Conservation (phyloP, 2,888 invertebrate genomes). For the Spodoptera littoralis region DNA sequence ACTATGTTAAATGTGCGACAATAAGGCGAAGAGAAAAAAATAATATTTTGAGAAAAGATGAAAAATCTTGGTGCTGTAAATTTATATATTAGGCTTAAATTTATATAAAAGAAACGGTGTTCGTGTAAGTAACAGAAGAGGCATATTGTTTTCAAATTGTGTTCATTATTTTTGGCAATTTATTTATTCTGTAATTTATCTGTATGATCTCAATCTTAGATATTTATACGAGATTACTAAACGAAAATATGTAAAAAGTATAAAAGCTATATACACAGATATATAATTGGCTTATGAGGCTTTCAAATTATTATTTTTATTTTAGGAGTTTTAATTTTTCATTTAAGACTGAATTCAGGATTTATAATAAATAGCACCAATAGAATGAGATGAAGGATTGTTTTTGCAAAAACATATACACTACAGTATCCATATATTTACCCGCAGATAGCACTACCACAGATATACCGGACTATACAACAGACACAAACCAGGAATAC, state of each 20-base stretch:
- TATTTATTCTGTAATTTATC: slow-evolving; percentile 87
- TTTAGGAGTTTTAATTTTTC: slow-evolving; percentile 78
- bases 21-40: slow-evolving; percentile 87
- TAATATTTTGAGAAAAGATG: slow-evolving; percentile 87
- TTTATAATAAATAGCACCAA: slow-evolving; percentile 80
- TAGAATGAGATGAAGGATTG: slow-evolving; percentile 67
- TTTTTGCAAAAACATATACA: slow-evolving; percentile 55
- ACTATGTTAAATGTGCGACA: slow-evolving; percentile 88
- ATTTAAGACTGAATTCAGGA: slow-evolving; percentile 85
- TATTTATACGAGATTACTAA: slow-evolving; percentile 88
- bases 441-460: slow-evolving; percentile 79
- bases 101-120: slow-evolving; percentile 84
- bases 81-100: slow-evolving; percentile 89
- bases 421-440: slow-evolving; percentile 42
- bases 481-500: slow-evolving; percentile 49
- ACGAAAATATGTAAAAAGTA: slow-evolving; percentile 80
- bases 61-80: slow-evolving; percentile 89
- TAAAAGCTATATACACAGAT: slow-evolving; percentile 82
- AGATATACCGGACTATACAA: slow-evolving; percentile 62
- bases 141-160: slow-evolving; percentile 87
- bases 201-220: slow-evolving; percentile 88
- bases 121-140: slow-evolving; percentile 87
- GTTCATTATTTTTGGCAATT: slow-evolving; percentile 87
- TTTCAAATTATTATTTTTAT: slow-evolving; percentile 82
- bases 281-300: slow-evolving; percentile 88